Evolutionary conservation across 2,888 invertebrate species (phyloP).

Genomic region (Catocala sponsa): DNA sequence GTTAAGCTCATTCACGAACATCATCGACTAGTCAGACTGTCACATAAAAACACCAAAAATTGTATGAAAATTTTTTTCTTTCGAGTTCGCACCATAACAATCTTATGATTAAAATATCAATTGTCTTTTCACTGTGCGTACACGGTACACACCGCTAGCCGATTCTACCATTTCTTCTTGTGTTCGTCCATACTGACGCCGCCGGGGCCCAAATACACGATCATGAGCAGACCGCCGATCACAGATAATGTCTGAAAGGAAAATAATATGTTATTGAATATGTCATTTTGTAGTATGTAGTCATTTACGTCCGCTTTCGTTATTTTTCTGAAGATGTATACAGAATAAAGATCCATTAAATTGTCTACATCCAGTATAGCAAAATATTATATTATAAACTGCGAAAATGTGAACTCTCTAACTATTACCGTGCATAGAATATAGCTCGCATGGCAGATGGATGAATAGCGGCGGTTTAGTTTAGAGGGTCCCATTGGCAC

Average conservation of each 20-base stretch:
- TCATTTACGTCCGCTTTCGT: too few relatives aligned
- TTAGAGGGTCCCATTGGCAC: too few relatives aligned
- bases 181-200: slow-evolving; percentile 99
- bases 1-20: slow-evolving; percentile 49
- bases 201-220: slow-evolving; percentile 99
- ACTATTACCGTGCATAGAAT: too few relatives aligned
- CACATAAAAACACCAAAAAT: slow-evolving; percentile 50
- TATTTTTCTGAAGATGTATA: too few relatives aligned
- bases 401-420: too few relatives aligned
- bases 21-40: slow-evolving; percentile 57
- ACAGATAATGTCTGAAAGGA: slow-evolving; percentile 98
- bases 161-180: slow-evolving; percentile 98
- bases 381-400: too few relatives aligned
- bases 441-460: too few relatives aligned
- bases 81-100: slow-evolving; percentile 54
- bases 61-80: slow-evolving; percentile 43
- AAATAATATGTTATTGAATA: neutral
- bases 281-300: too few relatives aligned
- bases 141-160: slow-evolving; percentile 47
- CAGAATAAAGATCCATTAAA: too few relatives aligned
- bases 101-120: slow-evolving; percentile 56
- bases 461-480: too few relatives aligned
- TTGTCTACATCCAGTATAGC: too few relatives aligned
- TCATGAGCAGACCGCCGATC: slow-evolving; percentile 99
- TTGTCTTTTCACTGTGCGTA: slow-evolving; percentile 55